Evolutionary conservation across 2,797 vertebrate genomes (phyloP).

Genomic region (Danionella dracula): DNA sequence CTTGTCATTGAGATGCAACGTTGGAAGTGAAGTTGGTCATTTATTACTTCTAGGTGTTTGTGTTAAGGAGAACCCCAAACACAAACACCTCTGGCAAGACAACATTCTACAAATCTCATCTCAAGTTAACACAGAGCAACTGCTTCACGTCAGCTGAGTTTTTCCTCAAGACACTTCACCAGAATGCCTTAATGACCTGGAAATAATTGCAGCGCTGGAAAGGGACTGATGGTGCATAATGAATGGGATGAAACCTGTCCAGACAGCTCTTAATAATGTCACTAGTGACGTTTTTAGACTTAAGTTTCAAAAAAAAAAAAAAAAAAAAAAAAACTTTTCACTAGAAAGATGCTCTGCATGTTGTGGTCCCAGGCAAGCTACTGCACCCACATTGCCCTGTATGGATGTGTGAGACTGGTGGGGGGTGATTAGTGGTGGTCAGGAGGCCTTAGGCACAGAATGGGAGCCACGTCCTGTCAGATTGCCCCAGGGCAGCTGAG

Average conservation of each 20-base stretch:
- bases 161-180: conserved; percentile 1
- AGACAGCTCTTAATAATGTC: conserved; percentile 28
- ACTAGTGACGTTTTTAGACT: conserved; percentile 10
- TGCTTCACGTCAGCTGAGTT: neutral
- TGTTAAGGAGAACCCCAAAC: conserved; percentile 3
- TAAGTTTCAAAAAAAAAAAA: too few species aligned
- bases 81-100: neutral
- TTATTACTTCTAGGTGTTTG: conserved; percentile 12
- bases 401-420: too few species aligned
- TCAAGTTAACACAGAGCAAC: neutral
- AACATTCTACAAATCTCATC: neutral
- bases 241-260: conserved; percentile 11
- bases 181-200: conserved; percentile 10
- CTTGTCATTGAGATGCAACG: neutral
- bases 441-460: too few species aligned
- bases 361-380: too few species aligned
- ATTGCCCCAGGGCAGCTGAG: too few species aligned
- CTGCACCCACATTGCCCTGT: too few species aligned
- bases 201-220: conserved; percentile 12
- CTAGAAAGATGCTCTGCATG: too few species aligned
- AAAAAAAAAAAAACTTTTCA: too few species aligned
- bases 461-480: too few species aligned
- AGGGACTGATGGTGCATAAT: neutral
- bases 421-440: too few species aligned
- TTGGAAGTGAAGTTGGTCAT: conserved; percentile 11